These are phyloP conservation scores for Agriopis aurantiaria DNA, from an alignment of 2,888 invertebrate genomes.

Conservation along the genomic window DNA sequence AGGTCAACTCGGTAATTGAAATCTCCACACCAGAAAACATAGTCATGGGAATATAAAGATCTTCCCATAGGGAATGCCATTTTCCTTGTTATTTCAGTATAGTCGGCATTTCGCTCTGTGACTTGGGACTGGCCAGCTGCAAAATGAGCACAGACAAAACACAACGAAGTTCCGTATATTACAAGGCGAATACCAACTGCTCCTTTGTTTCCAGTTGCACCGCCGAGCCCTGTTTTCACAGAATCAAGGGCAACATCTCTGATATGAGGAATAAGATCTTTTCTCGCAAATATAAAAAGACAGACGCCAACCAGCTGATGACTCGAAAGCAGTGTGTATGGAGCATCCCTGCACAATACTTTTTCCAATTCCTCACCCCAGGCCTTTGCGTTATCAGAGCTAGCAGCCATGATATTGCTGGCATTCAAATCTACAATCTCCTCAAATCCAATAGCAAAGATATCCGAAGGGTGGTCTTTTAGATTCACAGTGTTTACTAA, in stretches of 20 bases:
- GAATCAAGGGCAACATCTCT: conserved; percentile 97
- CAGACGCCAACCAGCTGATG: conserved; percentile 99
- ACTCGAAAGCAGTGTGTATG: conserved; percentile 96
- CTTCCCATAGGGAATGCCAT: conserved; percentile 96
- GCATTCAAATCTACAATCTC: conserved; percentile 99
- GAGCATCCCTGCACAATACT: conserved; percentile 94
- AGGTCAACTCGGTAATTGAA: conserved; percentile 99
- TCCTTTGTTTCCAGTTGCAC: conserved; percentile 99
- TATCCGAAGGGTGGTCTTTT: conserved; percentile 91
- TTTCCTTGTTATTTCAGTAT: conserved; percentile 97
- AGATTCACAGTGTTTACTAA: conserved; percentile 79
- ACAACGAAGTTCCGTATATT: conserved; percentile 96
- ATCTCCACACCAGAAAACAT: conserved; percentile 99
- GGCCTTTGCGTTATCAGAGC: conserved; percentile 94
- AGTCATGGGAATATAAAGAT: conserved; percentile 97
- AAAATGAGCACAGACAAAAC: conserved; percentile 99
- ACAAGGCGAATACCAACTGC: conserved; percentile 97
- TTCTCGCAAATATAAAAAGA: conserved; percentile 96
- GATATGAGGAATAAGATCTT: conserved; percentile 94
- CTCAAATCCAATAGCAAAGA: conserved; percentile 99
- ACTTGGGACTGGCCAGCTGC: conserved; percentile 99
- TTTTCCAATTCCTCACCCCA: conserved; percentile 99
- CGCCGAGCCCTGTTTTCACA: conserved; percentile 99
- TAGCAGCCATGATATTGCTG: conserved; percentile 98
- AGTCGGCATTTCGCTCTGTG: conserved; percentile 97